These are phyloP conservation scores for Limnothrissa miodon DNA, from an alignment of 2,113 vertebrate genomes.

Conservation along the genomic window DNA sequence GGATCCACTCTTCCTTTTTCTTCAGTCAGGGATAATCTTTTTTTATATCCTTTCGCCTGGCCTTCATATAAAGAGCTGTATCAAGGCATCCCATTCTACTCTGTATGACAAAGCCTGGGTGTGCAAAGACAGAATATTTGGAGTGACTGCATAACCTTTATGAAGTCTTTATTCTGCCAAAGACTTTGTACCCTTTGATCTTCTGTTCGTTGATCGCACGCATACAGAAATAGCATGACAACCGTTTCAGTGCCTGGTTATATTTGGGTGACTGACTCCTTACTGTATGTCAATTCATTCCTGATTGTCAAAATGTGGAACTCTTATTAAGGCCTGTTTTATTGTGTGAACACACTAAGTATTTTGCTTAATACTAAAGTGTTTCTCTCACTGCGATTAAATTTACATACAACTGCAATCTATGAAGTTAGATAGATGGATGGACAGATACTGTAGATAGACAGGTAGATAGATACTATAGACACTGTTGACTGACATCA, in stretches of 20 bases:
- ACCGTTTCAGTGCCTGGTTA: neutral
- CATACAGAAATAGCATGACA: neutral
- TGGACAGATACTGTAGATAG: no score
- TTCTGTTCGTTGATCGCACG: neutral
- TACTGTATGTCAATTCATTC: neutral
- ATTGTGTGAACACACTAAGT: neutral
- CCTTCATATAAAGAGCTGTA: neutral
- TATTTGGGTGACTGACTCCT: neutral
- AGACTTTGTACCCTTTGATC: neutral
- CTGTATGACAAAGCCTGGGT: neutral
- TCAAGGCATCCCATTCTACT: neutral
- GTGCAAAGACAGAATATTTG: neutral
- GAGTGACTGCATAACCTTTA: constrained; percentile 9
- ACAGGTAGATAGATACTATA: neutral
- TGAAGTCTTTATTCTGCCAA: neutral
- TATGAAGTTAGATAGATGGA: neutral
- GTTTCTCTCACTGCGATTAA: neutral
- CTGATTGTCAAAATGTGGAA: neutral
- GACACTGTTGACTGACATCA: no score
- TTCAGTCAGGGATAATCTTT: constrained; percentile 11
- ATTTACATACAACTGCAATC: neutral
- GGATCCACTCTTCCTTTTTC: neutral
- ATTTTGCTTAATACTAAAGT: neutral
- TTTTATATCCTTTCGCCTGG: neutral
- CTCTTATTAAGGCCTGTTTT: neutral